phyloP scores from a whole-genome alignment of 2,797 vertebrate species.

The Takifugu rubripes region DNA sequence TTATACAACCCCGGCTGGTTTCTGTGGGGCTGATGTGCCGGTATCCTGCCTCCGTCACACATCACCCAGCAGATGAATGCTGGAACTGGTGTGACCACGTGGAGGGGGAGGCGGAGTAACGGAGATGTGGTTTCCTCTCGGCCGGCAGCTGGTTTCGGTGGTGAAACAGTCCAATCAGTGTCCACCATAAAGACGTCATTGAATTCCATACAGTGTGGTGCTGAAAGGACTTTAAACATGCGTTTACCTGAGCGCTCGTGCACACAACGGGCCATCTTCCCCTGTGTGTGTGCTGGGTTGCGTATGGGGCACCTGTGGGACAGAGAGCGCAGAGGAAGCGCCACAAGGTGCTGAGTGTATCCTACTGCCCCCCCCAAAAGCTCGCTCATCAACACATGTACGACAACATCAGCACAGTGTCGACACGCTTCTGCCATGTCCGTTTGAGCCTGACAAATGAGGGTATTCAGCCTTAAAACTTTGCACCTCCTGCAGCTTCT shows the following conservation, averaged over 20 bases:
- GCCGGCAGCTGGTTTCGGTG: constrained; percentile 38
- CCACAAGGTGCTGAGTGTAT: constrained; percentile 53
- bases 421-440: constrained; percentile 37
- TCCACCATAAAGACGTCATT: background rate
- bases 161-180: background rate
- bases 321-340: constrained; percentile 45
- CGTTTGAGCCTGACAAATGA: constrained; percentile 54
- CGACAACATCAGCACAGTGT: constrained; percentile 30
- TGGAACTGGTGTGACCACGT: constrained; percentile 7
- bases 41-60: too few relatives aligned
- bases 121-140: constrained; percentile 39
- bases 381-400: constrained; percentile 40
- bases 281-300: constrained; percentile 49
- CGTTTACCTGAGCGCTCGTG: constrained; percentile 48
- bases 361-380: background rate
- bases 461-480: constrained; percentile 47
- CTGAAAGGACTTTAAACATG: constrained; percentile 35
- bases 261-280: constrained; percentile 28
- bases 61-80: too few relatives aligned
- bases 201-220: constrained; percentile 22
- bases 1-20: too few relatives aligned
- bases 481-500: constrained; percentile 20
- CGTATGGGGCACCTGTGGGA: constrained; percentile 63
- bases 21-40: too few relatives aligned
- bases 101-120: constrained; percentile 17